These are phyloP conservation scores for Periophthalmodon schlosseri DNA, from an alignment of 2,113 vertebrate species.

Conservation along the genomic window DNA sequence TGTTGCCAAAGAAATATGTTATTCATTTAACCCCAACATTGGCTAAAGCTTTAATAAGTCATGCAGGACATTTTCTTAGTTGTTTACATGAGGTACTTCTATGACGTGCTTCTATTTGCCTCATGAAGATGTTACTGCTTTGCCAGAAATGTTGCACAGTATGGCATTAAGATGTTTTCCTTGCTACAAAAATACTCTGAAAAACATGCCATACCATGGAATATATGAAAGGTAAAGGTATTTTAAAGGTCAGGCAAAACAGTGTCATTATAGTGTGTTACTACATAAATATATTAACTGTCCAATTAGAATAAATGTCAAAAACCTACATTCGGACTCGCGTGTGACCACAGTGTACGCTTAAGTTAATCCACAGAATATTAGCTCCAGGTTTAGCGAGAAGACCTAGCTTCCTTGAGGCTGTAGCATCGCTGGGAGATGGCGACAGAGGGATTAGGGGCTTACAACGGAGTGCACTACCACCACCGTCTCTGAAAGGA, in stretches of 20 bases:
- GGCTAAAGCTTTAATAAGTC: too few species aligned
- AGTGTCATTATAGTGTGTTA: neutral
- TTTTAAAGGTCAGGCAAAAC: neutral
- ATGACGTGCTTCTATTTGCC: too few species aligned
- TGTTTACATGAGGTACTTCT: too few species aligned
- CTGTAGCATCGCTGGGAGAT: conserved; percentile 60
- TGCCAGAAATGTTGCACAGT: too few species aligned
- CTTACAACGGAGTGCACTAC: conserved; percentile 65
- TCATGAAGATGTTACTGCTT: too few species aligned
- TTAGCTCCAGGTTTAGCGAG: conserved; percentile 64
- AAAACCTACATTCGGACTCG: neutral
- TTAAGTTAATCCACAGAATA: conserved; percentile 28
- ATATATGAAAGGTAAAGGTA: too few species aligned
- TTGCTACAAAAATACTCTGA: too few species aligned
- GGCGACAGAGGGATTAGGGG: conserved; percentile 76
- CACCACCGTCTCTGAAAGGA: conserved; percentile 67
- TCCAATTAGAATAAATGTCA: neutral
- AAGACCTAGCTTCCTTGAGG: conserved; percentile 64
- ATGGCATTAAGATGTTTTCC: too few species aligned
- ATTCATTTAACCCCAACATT: too few species aligned
- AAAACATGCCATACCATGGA: too few species aligned
- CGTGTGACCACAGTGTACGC: neutral
- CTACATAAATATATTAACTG: neutral
- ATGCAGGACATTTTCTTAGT: too few species aligned
- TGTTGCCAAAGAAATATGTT: too few species aligned